Evolutionary conservation across 1,140 invertebrate species (phyloP).

Genomic region (Wiebesia pumilae): DNA sequence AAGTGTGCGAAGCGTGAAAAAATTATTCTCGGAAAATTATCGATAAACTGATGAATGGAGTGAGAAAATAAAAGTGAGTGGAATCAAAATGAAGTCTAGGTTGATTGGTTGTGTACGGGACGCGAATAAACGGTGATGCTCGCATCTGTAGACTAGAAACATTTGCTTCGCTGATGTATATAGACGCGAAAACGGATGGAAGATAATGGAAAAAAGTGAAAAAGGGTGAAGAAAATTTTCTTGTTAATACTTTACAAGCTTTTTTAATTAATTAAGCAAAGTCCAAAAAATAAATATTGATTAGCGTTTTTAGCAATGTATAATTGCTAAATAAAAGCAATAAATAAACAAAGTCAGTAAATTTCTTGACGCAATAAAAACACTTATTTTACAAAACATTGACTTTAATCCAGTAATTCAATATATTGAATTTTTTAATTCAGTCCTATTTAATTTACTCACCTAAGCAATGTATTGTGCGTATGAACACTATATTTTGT

Average conservation of each 20-base stretch:
- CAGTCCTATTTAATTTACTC: background rate
- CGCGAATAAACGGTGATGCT: too few relatives aligned
- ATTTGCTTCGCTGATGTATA: too few relatives aligned
- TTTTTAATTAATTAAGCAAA: slow-evolving; percentile 28
- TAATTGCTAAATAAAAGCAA: too few relatives aligned
- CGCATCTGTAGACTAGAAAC: too few relatives aligned
- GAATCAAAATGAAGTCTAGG: background rate
- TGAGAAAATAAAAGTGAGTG: background rate
- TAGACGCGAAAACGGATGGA: too few relatives aligned
- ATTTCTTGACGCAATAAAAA: slow-evolving; percentile 15
- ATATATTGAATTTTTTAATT: too few relatives aligned
- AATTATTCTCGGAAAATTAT: background rate
- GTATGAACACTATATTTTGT: background rate
- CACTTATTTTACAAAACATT: too few relatives aligned
- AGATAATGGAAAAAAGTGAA: background rate
- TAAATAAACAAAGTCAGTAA: too few relatives aligned
- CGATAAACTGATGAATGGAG: background rate
- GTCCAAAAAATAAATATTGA: background rate
- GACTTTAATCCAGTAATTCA: background rate
- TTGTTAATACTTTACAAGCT: background rate
- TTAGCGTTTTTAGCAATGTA: background rate
- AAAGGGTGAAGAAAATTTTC: slow-evolving; percentile 6
- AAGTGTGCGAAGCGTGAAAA: background rate
- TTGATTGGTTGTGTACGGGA: background rate
- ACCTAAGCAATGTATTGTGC: too few relatives aligned